phyloP scores from a whole-genome alignment of 2,888 invertebrate species.

The Siphonodentalium dalli region DNA sequence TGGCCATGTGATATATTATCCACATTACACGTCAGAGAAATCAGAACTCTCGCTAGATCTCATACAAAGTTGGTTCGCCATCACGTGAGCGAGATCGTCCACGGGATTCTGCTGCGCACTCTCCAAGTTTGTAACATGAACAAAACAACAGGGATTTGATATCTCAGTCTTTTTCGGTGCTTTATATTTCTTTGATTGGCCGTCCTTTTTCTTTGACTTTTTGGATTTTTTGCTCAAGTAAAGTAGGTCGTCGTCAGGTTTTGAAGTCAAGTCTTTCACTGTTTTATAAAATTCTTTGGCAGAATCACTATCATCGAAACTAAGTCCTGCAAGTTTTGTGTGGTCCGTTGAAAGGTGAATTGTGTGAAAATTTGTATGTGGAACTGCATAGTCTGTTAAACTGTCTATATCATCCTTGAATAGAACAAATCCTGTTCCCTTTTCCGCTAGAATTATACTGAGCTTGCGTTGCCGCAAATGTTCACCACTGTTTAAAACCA shows the following conservation, averaged over 20 bases:
- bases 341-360: conserved; percentile 82
- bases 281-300: conserved; percentile 72
- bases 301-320: conserved; percentile 78
- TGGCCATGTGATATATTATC: too few species aligned
- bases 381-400: conserved; percentile 75
- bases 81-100: too few species aligned
- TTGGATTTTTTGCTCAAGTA: conserved; percentile 69
- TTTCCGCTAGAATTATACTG: conserved; percentile 77
- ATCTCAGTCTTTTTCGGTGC: conserved; percentile 82
- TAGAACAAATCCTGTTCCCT: conserved; percentile 81
- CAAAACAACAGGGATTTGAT: conserved; percentile 84
- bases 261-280: conserved; percentile 73
- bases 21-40: too few species aligned
- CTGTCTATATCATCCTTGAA: conserved; percentile 85
- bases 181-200: conserved; percentile 55
- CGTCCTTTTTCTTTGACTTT: conserved; percentile 45
- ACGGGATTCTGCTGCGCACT: too few species aligned
- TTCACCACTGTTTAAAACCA: conserved; percentile 80
- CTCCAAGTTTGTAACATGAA: conserved; percentile 81
- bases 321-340: conserved; percentile 78
- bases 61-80: too few species aligned
- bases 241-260: conserved; percentile 81
- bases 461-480: conserved; percentile 69
- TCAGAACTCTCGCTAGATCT: too few species aligned
- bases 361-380: conserved; percentile 77